Evolutionary conservation across 2,888 invertebrate genomes (phyloP).

Genomic region (Cephus nigrinus): DNA sequence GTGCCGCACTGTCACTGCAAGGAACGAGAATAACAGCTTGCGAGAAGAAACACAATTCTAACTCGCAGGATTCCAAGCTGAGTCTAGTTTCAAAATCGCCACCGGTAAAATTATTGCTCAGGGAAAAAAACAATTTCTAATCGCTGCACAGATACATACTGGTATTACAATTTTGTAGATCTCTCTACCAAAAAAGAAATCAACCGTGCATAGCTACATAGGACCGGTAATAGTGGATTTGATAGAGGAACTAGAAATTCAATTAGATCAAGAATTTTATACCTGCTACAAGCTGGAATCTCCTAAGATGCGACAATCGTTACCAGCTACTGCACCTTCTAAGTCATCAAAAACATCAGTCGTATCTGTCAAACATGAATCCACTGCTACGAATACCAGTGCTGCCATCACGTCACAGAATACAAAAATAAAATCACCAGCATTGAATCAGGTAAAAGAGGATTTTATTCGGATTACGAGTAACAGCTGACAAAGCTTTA

Average conservation of each 20-base stretch:
- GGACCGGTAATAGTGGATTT: constrained; percentile 78
- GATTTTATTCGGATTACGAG: background rate
- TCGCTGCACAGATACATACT: background rate
- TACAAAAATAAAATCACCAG: background rate
- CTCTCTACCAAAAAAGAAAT: constrained; percentile 52
- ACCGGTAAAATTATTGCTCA: constrained; percentile 29
- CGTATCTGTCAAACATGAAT: constrained; percentile 16
- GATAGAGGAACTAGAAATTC: constrained; percentile 74
- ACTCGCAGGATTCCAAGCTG: constrained; percentile 65
- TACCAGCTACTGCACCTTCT: constrained; percentile 29
- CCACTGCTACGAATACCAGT: background rate
- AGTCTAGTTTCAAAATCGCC: constrained; percentile 49
- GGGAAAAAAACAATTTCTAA: background rate
- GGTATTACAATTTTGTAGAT: constrained; percentile 28
- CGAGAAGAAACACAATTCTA: constrained; percentile 60
- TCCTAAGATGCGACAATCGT: constrained; percentile 32
- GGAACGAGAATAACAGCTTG: constrained; percentile 72
- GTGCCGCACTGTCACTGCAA: constrained; percentile 76
- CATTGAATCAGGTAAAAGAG: background rate
- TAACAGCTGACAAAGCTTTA: background rate
- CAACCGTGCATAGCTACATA: constrained; percentile 65
- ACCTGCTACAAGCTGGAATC: constrained; percentile 52
- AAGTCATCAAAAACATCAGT: constrained; percentile 25
- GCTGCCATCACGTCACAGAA: background rate
- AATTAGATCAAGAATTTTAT: constrained; percentile 58